Percentiles rank a stretch among this genome's conserved stretches.
These are phyloP conservation scores for Leptopilina clavipes DNA, from an alignment of 1,140 invertebrate genomes.

Conservation along the genomic window DNA sequence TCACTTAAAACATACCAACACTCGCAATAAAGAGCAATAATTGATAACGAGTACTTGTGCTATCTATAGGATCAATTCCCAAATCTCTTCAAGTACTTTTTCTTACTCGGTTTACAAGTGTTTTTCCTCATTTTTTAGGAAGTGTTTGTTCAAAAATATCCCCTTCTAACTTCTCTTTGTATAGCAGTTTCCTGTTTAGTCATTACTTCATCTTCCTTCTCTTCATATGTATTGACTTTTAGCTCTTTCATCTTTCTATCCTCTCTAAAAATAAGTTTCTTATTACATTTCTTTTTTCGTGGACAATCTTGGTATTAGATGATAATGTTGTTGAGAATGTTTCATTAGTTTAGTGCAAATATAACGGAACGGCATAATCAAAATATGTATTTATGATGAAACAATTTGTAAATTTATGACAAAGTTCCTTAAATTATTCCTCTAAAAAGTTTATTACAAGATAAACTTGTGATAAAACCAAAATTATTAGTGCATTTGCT, in stretches of 20 bases:
- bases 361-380: too few species aligned
- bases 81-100: background rate
- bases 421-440: too few species aligned
- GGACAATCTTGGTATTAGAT: too few species aligned
- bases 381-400: too few species aligned
- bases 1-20: conserved; percentile 9
- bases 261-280: background rate
- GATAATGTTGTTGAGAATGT: too few species aligned
- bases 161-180: too few species aligned
- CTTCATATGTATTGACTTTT: background rate
- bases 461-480: background rate
- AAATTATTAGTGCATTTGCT: background rate
- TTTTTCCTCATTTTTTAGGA: background rate
- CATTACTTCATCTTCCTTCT: background rate
- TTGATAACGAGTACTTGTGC: conserved; percentile 19
- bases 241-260: background rate
- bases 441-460: too few species aligned
- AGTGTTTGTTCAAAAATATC: background rate
- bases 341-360: too few species aligned
- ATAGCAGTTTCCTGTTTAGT: background rate
- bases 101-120: background rate
- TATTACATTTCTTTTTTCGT: too few species aligned
- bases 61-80: background rate
- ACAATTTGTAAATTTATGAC: too few species aligned
- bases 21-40: background rate